These are phyloP conservation scores for Dryadula phaetusa DNA, from an alignment of 2,888 invertebrate species.

Conservation along the genomic window DNA sequence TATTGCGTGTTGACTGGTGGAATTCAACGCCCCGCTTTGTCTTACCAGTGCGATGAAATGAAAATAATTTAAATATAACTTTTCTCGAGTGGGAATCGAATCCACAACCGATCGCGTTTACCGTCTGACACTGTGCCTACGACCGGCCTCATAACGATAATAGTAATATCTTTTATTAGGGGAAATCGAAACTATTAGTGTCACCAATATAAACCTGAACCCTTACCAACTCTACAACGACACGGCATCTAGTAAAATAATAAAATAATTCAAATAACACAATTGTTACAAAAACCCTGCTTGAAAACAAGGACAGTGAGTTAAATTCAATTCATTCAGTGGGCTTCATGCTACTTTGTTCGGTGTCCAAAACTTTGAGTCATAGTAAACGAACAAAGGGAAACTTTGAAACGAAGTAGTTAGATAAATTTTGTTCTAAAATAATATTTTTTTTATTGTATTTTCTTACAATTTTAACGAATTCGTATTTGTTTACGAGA, in stretches of 20 bases:
- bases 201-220: neutral
- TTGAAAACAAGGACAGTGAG: neutral
- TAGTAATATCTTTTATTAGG: too few relatives aligned
- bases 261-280: neutral
- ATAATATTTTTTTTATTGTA: too few relatives aligned
- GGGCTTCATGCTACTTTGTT: conserved; percentile 8
- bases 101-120: too few relatives aligned
- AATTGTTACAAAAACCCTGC: neutral
- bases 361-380: conserved; percentile 5
- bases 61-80: too few relatives aligned
- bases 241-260: neutral
- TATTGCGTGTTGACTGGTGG: too few relatives aligned
- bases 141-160: too few relatives aligned
- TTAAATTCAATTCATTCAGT: conserved; percentile 9
- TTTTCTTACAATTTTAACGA: too few relatives aligned
- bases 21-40: too few relatives aligned
- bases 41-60: too few relatives aligned
- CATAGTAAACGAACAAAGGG: conserved; percentile 14
- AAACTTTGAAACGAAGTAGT: conserved; percentile 1
- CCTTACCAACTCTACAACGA: neutral
- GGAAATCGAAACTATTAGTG: neutral
- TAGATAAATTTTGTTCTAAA: conserved; percentile 5
- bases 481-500: too few relatives aligned
- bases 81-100: too few relatives aligned
- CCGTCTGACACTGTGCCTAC: too few relatives aligned